Base-by-base conservation (phyloP, 2,797 vertebrate species). In the Enteromius anoplus region DNA sequence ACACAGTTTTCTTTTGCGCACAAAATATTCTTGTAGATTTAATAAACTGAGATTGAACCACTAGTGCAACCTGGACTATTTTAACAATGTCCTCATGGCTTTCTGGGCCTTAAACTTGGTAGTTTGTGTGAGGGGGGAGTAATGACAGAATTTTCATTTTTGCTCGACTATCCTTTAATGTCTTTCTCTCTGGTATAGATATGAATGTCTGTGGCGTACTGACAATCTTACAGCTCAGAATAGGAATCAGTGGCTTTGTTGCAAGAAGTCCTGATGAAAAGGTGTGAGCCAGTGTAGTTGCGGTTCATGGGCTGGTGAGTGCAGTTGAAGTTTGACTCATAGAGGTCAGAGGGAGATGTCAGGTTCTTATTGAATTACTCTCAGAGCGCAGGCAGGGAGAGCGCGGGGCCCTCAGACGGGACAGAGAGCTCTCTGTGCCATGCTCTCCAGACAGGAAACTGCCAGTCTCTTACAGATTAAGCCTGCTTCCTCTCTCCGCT, bases 391-490 rank as follows among this genome's bases (percentile, higher is more conserved):
- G 91, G 91, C 87, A 90, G 85, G 86, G 84, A 82, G 26, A 73
- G 86, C 80, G 75, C 80, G 77, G 85, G 77, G 68, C 88, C 87
- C 81, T 88, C 70, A 86, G 84, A 82, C 75, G 84, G 91, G 92
- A 94, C 93, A 94, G 90, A 92, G 90, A 91, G 89, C 90, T 93
- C 91, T 93, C 90, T 94, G 90, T 93, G 91, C 92, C 93, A 93
- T 92, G 87, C 85, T 76, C 89, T 90, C 88, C 88, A 91, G 90
- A 83, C 93, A 95, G 94, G 94, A 95, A 95, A 92, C 92, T 94
- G 92, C 94, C 94, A 95, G 93, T 93, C 92, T 95, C 71, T 92
- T 91, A 89, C 89, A 92, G 94, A 95, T 95, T 93, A 94, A 91
- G 89, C 89, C 92, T 93, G 93, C 91, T 95, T 95, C 95, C 93